Conservation (phyloP, 2,888 invertebrate species). For the Drosophila anomelani region DNA sequence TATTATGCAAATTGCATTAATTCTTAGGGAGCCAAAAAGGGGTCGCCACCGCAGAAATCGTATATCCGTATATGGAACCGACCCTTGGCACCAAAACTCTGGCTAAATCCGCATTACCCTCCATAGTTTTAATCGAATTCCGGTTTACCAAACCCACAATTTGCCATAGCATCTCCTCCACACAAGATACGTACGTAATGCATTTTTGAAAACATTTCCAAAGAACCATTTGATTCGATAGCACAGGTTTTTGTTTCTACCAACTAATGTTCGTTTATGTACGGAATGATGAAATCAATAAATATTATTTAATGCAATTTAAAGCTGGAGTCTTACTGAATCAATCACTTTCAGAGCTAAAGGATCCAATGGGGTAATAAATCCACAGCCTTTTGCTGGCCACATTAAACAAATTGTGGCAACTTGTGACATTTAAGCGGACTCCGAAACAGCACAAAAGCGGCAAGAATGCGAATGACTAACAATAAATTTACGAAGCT, state of each 20-base stretch:
- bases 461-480: constrained; percentile 53
- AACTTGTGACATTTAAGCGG: constrained; percentile 58
- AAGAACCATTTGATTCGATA: constrained; percentile 36
- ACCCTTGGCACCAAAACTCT: constrained; percentile 38
- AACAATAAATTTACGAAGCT: constrained; percentile 63
- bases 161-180: constrained; percentile 10
- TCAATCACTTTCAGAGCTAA: constrained; percentile 13
- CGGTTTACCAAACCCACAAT: background rate
- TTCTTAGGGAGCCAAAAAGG: constrained; percentile 59
- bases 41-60: constrained; percentile 19
- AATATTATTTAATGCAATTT: constrained; percentile 78
- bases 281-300: constrained; percentile 70
- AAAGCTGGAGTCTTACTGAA: constrained; percentile 18
- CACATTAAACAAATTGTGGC: constrained; percentile 39
- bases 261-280: constrained; percentile 50
- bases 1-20: constrained; percentile 69
- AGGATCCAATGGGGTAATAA: background rate
- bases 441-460: constrained; percentile 12
- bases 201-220: constrained; percentile 36
- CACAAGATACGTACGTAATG: constrained; percentile 30
- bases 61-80: constrained; percentile 12
- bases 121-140: constrained; percentile 3
- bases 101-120: constrained; percentile 1
- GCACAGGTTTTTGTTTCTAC: constrained; percentile 43
- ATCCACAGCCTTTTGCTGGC: background rate